Evolutionary conservation across 2,113 vertebrate species (phyloP).

Genomic region (Chlamydotis undulata): DNA sequence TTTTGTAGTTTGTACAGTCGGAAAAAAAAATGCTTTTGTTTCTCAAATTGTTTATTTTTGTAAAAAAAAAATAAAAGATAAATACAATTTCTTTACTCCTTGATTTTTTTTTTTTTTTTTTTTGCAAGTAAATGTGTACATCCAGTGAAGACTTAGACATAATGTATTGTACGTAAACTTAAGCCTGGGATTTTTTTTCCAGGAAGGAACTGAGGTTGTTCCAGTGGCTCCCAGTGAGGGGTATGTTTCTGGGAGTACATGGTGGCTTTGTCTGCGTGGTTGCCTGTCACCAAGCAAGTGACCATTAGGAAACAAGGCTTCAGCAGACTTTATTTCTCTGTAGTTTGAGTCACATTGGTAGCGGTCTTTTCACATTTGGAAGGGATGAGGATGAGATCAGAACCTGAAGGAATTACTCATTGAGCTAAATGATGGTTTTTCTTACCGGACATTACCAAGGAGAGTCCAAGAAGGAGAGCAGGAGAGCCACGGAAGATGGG

Average conservation of each 20-base stretch:
- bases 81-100: slow-evolving; percentile 19
- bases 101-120: background rate
- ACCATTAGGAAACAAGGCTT: background rate
- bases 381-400: background rate
- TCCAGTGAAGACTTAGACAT: background rate
- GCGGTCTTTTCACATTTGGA: background rate
- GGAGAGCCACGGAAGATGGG: background rate
- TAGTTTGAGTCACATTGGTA: background rate
- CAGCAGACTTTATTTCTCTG: background rate
- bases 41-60: slow-evolving; percentile 83
- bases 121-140: background rate
- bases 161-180: background rate
- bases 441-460: background rate
- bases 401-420: background rate
- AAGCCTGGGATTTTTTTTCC: background rate
- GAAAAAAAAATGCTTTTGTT: slow-evolving; percentile 77
- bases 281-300: background rate
- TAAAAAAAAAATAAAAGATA: slow-evolving; percentile 71
- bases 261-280: accelerated
- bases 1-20: slow-evolving; percentile 81
- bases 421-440: background rate
- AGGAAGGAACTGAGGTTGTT: background rate
- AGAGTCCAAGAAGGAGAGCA: background rate
- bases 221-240: background rate
- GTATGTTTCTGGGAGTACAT: background rate